Evolutionary conservation across 2,113 vertebrate genomes (phyloP), one percentile per base, ranked within the genome.

Genomic region (Butorides virescens): DNA sequence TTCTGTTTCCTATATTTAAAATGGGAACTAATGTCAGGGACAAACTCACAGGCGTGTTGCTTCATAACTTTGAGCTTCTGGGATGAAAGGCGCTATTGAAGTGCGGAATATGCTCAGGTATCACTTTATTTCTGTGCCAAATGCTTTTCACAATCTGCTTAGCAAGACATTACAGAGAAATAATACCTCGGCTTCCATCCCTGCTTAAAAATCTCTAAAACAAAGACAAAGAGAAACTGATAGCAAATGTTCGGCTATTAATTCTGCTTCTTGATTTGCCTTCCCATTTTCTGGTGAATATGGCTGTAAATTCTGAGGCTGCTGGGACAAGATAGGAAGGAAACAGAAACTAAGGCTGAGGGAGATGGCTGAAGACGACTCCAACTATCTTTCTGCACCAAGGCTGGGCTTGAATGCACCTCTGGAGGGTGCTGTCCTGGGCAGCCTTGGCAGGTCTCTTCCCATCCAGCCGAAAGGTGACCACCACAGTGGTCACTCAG

Each of bases 51-150:
- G 76, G 47, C 3, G 0, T 95, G 68, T 82, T 89, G 65, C 47
- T 90, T 91, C 36, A 7, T 88, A 93, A 52, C 90, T 94, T 95
- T 97, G 87, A 94, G 86, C 58, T 65, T 92, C 74, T 55, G 34
- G 56, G 77, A 94, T 94, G 68, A 95, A 97, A 97, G 56, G 62
- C 29, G 61, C 39, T 87, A 85, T 34, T 95, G 92, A 95, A 97
- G 61, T 93, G 23, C 21, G 76, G 80, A 89, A 71, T 90, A 68
- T 63, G 74, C 46, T 93, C 71, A 90, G 68, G 34, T 92, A 71
- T 68, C 2, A 1, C 70, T 94, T 91, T 66, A 75, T 84, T 77
- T 87, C 79, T 86, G 27, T 93, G 86, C 84, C 92, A 94, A 93
- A 67, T 68, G 67, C 37, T 92, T 90, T 81, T 73, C 70, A 61